phyloP scores from a whole-genome alignment of 2,113 vertebrate genomes.

The Cariama cristata region DNA sequence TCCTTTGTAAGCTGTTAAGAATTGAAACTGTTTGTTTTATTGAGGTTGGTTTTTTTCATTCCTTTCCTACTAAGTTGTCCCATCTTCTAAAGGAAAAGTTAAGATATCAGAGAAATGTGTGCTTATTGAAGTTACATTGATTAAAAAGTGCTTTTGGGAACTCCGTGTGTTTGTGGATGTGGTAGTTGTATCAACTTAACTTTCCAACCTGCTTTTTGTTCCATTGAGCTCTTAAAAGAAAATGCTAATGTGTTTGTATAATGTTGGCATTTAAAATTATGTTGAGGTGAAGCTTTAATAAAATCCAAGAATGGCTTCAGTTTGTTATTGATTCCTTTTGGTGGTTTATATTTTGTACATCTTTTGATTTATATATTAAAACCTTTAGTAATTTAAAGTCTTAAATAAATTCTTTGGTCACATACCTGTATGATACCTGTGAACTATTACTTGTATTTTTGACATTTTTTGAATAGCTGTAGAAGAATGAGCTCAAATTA shows the following conservation, averaged over 20 bases:
- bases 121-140: neutral
- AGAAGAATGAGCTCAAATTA: neutral
- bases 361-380: neutral
- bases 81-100: neutral
- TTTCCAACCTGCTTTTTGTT: neutral
- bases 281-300: neutral
- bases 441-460: neutral
- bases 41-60: neutral
- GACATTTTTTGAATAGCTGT: neutral
- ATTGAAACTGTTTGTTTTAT: neutral
- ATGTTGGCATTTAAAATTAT: neutral
- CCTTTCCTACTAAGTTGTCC: neutral
- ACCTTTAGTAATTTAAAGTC: neutral
- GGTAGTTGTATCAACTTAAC: neutral
- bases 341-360: neutral
- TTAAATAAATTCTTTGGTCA: neutral
- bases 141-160: neutral
- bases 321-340: neutral
- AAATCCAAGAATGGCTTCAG: neutral
- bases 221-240: neutral
- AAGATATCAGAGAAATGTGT: neutral
- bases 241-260: neutral
- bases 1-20: neutral
- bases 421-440: accelerated
- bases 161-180: neutral